These are phyloP conservation scores for Pavo muticus DNA, from an alignment of 2,113 vertebrate genomes.

Conservation along the genomic window DNA sequence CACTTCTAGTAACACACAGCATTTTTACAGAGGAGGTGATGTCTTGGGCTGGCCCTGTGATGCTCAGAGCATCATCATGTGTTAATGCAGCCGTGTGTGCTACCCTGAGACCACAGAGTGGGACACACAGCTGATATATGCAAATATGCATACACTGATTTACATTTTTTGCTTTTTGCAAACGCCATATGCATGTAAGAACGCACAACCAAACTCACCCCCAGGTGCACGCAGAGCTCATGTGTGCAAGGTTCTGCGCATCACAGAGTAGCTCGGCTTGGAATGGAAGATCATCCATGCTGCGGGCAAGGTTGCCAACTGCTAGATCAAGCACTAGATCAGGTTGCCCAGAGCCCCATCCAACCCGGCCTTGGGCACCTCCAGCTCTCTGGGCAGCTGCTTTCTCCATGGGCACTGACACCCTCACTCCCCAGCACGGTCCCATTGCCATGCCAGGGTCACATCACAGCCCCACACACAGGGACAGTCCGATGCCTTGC, in stretches of 20 bases:
- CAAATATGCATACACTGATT: background rate
- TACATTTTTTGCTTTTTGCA: background rate
- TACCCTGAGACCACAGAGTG: background rate
- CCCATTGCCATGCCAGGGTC: background rate
- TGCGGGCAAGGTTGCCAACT: too few relatives aligned
- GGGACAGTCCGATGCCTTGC: background rate
- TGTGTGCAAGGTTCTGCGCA: rapidly evolving
- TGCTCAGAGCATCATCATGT: background rate
- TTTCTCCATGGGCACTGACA: rapidly evolving
- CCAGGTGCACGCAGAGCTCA: background rate
- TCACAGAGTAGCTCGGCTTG: background rate
- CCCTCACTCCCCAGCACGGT: too few relatives aligned
- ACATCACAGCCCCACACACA: rapidly evolving
- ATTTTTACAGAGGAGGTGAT: background rate
- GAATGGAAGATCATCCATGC: too few relatives aligned
- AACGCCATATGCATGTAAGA: background rate
- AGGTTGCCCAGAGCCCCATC: too few relatives aligned
- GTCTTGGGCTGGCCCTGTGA: background rate
- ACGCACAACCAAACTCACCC: background rate
- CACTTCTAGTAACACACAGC: background rate
- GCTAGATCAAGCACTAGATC: too few relatives aligned
- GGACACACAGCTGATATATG: background rate
- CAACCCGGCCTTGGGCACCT: too few relatives aligned
- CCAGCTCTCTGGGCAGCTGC: background rate
- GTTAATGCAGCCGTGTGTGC: background rate